A percentile compares a stretch with the other conserved stretches of the same genome.
Evolutionary conservation across 2,113 vertebrate genomes (phyloP).

Genomic region (Grus americana): DNA sequence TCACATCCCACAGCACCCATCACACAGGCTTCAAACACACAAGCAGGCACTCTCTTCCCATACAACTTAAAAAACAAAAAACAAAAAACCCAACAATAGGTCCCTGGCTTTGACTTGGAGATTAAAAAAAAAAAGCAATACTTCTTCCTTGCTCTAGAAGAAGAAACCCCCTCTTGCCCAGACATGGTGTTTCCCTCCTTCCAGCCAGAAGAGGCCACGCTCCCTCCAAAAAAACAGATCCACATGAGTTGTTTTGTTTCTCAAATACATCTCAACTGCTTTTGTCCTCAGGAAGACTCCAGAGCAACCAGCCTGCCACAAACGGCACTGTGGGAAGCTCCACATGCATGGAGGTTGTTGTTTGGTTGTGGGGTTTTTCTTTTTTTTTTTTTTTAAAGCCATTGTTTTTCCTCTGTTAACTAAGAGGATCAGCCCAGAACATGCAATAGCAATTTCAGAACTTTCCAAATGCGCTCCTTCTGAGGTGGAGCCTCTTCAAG

Average conservation of each 20-base stretch:
- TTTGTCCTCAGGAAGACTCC: neutral
- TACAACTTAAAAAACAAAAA: neutral
- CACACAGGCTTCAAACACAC: neutral
- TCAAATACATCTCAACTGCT: neutral
- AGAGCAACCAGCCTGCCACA: neutral
- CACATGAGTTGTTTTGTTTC: neutral
- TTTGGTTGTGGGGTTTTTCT: neutral
- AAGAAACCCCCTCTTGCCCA: accelerated
- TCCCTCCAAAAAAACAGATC: neutral
- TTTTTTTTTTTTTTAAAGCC: neutral
- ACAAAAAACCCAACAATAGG: neutral
- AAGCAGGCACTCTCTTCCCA: neutral
- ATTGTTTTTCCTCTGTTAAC: neutral
- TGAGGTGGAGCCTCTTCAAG: neutral
- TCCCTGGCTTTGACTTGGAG: neutral
- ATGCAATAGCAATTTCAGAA: neutral
- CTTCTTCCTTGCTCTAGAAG: neutral
- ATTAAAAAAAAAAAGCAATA: neutral
- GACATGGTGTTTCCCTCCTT: neutral
- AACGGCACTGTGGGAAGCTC: neutral
- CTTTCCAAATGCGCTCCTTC: neutral
- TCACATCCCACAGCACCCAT: neutral
- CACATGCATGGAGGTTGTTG: neutral
- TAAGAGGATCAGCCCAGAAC: neutral
- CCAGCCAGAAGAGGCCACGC: neutral